A percentile compares a stretch with the other conserved stretches of the same genome.
Evolutionary conservation across 2,888 invertebrate genomes (phyloP).

Genomic region (Lasioglossum villosulum): DNA sequence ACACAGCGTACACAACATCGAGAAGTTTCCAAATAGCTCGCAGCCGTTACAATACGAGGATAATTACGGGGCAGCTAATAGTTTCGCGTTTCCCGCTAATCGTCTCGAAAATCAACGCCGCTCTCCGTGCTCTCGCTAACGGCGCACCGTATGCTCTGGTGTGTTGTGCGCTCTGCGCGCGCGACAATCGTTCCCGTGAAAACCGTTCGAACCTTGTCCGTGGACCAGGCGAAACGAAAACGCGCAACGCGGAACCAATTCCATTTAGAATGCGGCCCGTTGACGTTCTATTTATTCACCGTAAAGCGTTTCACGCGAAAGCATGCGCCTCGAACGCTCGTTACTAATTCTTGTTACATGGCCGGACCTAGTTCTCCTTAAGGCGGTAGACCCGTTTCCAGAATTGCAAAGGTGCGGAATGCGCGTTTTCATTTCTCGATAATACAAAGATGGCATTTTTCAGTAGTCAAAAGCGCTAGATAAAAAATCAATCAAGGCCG

Average conservation of each 20-base stretch:
- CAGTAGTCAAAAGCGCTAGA: too few species aligned
- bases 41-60: conserved; percentile 52
- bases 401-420: too few species aligned
- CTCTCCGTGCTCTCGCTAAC: conserved; percentile 5
- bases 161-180: background rate
- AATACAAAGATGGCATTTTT: too few species aligned
- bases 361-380: background rate
- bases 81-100: conserved; percentile 60
- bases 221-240: background rate
- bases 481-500: too few species aligned
- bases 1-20: conserved; percentile 28
- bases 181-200: background rate
- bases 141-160: background rate
- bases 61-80: conserved; percentile 60
- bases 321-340: background rate
- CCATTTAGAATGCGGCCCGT: background rate
- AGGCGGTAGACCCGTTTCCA: too few species aligned
- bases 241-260: background rate
- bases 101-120: conserved; percentile 48
- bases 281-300: background rate
- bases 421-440: too few species aligned
- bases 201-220: background rate
- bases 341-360: background rate
- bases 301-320: background rate
- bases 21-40: conserved; percentile 49